Evolutionary conservation across 2,797 vertebrate species (phyloP).

Genomic region (Bucorvus abyssinicus): DNA sequence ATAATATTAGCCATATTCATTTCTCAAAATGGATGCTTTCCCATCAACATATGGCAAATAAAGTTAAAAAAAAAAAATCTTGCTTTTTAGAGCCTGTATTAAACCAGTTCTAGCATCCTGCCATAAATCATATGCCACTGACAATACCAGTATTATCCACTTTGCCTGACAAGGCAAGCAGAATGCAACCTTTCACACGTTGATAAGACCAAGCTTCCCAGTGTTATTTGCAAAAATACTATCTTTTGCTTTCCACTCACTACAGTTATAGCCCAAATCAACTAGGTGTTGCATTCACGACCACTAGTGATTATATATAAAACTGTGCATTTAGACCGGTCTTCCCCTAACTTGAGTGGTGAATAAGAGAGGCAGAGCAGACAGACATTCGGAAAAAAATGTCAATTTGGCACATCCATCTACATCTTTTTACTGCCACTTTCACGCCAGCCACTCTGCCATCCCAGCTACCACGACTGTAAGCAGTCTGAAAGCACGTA

Average conservation of each 20-base stretch:
- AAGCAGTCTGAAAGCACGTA: neutral
- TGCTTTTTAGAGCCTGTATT: neutral
- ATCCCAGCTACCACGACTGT: rapidly evolving
- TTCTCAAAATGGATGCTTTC: slow-evolving; percentile 4
- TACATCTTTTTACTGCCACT: neutral
- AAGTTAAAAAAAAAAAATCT: neutral
- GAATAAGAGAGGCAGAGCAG: neutral
- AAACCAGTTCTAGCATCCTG: neutral
- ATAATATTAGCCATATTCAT: neutral
- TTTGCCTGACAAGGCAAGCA: neutral
- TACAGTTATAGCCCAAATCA: neutral
- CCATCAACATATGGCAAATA: neutral
- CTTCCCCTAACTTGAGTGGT: neutral
- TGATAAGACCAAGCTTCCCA: neutral
- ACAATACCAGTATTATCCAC: neutral
- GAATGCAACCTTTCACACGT: neutral
- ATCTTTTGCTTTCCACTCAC: neutral
- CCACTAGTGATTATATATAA: neutral
- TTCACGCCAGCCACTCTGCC: neutral
- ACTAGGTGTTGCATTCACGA: neutral
- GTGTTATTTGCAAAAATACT: neutral
- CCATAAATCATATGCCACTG: neutral
- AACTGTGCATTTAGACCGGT: rapidly evolving
- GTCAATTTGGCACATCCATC: neutral
- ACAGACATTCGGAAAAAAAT: neutral